Percentiles rank a stretch among this genome's conserved stretches.
phyloP scores from a whole-genome alignment of 2,888 invertebrate species.

The Epiblema foenella region DNA sequence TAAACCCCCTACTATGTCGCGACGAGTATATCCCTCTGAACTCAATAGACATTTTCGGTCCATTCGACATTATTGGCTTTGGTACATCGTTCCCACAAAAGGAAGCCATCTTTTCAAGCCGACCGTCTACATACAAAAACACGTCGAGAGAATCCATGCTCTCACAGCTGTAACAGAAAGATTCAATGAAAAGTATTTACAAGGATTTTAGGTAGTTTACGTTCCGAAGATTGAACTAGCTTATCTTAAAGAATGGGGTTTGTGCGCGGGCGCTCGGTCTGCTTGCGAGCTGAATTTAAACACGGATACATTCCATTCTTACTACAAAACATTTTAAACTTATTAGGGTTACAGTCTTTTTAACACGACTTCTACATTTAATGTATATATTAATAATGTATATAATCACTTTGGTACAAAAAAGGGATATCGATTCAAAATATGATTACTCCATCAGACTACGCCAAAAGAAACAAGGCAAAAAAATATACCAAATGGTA shows the following conservation, averaged over 20 bases:
- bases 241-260: conserved; percentile 35
- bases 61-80: conserved; percentile 96
- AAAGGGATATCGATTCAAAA: too few species aligned
- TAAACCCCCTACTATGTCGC: conserved; percentile 92
- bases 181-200: conserved; percentile 51
- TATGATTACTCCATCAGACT: too few species aligned
- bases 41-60: conserved; percentile 92
- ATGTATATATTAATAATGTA: not conserved
- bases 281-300: not conserved
- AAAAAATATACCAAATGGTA: too few species aligned
- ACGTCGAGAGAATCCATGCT: conserved; percentile 91
- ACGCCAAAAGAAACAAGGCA: too few species aligned
- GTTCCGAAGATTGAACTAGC: conserved; percentile 35
- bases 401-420: too few species aligned
- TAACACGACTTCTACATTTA: not conserved
- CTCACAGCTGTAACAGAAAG: conserved; percentile 88
- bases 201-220: conserved; percentile 41
- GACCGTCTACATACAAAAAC: conserved; percentile 92
- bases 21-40: conserved; percentile 92
- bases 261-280: conserved; percentile 18
- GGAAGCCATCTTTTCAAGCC: conserved; percentile 94
- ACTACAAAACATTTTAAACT: not conserved
- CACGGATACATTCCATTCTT: not conserved
- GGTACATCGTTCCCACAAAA: conserved; percentile 94
- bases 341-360: not conserved